Base-by-base conservation (phyloP, 2,888 invertebrate species). In the Celastrina argiolus region DNA sequence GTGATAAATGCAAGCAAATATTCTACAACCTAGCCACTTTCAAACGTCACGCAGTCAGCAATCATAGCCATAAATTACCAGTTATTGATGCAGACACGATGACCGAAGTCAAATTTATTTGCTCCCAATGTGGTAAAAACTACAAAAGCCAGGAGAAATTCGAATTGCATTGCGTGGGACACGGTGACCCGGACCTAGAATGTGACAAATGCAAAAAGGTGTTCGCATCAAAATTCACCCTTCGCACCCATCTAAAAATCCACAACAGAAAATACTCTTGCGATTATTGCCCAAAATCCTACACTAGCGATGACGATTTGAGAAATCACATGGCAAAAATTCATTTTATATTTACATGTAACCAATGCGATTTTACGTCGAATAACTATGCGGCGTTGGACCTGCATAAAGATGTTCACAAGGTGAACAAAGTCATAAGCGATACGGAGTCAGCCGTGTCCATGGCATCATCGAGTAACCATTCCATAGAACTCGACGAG, bases 121-220 rank as follows among this genome's bases (percentile, higher is more conserved):
- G 91, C 72, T 70, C 73, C 0, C 79, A 85, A 42, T 92, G 92
- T 69, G 85, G 84, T 0, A 89, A 87, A 69, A 79, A 74, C 14
- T 74, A 91, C 1, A 90, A 88, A 68, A 84, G 70, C 18, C 78
- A 81, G 64, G 76, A 81, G 65, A 91, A 90, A 70, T 88, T 84
- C 67, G 82, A 87, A 51, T 72, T 75, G 14, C 92, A 92, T 73
- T 81, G 83, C 70, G 74, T 82, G 28, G 85, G 84, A 0, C 92
- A 92, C 67, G 90, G 90, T 0, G 81, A 91, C 73, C 91, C 92
- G 0, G 86, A 91, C 0, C 67, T 87, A 5, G 90, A 91, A 76
- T 92, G 92, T 69, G 73, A 76, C 12, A 82, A 81, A 69, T 92
- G 92, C 74, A 80, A 78, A 18, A 92, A 91, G 75, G 90, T 91